A percentile compares a stretch with the other conserved stretches of the same genome.
phyloP scores from a whole-genome alignment of 2,113 vertebrate genomes.

The Chaetops frenatus region DNA sequence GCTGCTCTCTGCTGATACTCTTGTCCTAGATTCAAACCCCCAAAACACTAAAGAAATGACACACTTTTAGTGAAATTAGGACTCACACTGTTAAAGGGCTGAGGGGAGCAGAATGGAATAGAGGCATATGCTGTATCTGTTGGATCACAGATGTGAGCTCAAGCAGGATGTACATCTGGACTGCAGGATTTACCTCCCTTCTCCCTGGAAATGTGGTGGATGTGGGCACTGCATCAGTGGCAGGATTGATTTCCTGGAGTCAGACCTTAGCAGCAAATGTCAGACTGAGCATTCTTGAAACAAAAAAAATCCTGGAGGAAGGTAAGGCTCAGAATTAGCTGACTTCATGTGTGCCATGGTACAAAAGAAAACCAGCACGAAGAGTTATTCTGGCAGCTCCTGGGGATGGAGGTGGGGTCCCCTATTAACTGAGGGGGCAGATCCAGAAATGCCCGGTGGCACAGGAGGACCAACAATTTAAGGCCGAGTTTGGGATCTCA shows the following conservation, averaged over 20 bases:
- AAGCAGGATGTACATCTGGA: neutral
- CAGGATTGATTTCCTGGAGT: neutral
- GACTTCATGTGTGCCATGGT: neutral
- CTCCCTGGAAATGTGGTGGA: fast-evolving
- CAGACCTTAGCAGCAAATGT: neutral
- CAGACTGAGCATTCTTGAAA: neutral
- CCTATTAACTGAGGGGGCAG: neutral
- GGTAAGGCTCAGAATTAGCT: neutral
- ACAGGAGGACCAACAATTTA: neutral
- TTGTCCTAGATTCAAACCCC: constrained; percentile 80
- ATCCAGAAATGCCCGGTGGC: neutral
- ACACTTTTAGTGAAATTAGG: constrained; percentile 87
- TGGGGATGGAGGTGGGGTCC: neutral
- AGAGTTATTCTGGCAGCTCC: neutral
- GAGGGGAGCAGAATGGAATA: constrained; percentile 42
- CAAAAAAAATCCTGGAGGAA: neutral
- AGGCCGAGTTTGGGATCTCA: neutral
- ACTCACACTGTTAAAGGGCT: constrained; percentile 77
- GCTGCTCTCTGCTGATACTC: constrained; percentile 77
- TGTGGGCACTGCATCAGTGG: neutral
- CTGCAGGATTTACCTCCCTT: neutral
- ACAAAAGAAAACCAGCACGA: neutral
- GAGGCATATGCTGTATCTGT: constrained; percentile 32
- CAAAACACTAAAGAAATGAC: constrained; percentile 91
- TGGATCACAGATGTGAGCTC: neutral